phyloP scores from a whole-genome alignment of 2,113 vertebrate species.

The Ahaetulla prasina region DNA sequence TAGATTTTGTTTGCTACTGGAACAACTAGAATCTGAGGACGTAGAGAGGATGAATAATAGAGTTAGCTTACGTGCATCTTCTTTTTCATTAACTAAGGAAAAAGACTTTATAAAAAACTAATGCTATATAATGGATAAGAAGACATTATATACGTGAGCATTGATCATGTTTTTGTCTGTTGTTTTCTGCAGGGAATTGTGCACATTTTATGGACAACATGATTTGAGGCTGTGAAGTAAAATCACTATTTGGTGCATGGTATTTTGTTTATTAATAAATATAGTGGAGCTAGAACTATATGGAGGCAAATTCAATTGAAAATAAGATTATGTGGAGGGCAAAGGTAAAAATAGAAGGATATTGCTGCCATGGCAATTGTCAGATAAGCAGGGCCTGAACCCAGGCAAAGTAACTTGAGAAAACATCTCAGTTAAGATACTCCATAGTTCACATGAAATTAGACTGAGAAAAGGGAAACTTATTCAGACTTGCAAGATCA shows the following conservation, averaged over 20 bases:
- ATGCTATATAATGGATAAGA: not conserved
- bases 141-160: not conserved
- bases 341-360: not conserved
- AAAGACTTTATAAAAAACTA: not conserved
- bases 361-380: not conserved
- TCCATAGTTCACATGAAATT: not conserved
- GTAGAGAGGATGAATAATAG: slow-evolving; percentile 7
- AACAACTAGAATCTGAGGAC: slow-evolving; percentile 79
- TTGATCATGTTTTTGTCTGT: not conserved
- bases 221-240: not conserved
- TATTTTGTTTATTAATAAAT: not conserved
- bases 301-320: not conserved
- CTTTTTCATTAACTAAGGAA: not conserved
- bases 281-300: not conserved
- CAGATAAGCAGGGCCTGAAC: not conserved
- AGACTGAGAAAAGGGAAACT: not conserved
- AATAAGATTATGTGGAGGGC: not conserved
- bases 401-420: not conserved
- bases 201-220: not conserved
- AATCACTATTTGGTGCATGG: not conserved
- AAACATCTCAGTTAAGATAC: not conserved
- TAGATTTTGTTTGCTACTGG: slow-evolving; percentile 80
- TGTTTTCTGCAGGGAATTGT: not conserved
- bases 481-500: not conserved
- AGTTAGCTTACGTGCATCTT: not conserved